A percentile compares a stretch with the other conserved stretches of the same genome.
Conservation (phyloP, 53 echinoderm and acorn worm genomes). For the Hippasteria phrygiana region DNA sequence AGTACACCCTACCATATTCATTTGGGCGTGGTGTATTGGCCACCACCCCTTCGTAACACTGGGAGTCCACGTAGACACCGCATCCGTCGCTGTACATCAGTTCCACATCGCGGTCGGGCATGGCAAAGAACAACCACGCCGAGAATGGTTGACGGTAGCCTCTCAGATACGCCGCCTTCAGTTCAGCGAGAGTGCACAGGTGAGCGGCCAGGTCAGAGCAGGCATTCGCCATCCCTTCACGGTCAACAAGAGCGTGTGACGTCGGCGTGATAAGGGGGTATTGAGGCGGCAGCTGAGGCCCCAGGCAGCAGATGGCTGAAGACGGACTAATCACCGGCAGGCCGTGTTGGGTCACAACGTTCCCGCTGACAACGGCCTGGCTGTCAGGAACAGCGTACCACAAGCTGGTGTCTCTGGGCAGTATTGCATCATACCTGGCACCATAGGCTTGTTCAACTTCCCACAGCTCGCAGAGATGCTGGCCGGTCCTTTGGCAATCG, state of each 20-base stretch:
- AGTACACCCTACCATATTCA: not conserved
- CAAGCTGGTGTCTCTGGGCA: not conserved
- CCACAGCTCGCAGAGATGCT: slow-evolving; percentile 45
- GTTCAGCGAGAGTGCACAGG: slow-evolving; percentile 39
- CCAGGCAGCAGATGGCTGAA: slow-evolving; percentile 37
- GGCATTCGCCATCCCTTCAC: not conserved
- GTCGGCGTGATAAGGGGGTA: slow-evolving; percentile 14
- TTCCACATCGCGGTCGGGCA: slow-evolving; percentile 2
- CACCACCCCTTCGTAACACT: slow-evolving; percentile 35
- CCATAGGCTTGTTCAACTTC: not conserved
- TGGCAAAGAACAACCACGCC: not conserved
- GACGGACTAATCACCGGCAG: not conserved
- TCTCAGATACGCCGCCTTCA: slow-evolving; percentile 33
- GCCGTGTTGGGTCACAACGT: not conserved
- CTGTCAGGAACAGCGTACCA: slow-evolving; percentile 52
- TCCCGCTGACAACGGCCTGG: slow-evolving; percentile 1
- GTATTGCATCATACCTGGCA: not conserved
- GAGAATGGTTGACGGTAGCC: slow-evolving; percentile 16
- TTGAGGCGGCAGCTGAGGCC: not conserved
- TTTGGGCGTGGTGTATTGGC: slow-evolving; percentile 8
- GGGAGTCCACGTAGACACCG: not conserved
- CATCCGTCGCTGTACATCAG: not conserved
- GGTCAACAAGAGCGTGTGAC: not conserved
- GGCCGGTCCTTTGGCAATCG: slow-evolving; percentile 4
- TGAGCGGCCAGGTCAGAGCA: slow-evolving; percentile 25